Evolutionary conservation across 2,113 vertebrate genomes (phyloP), one percentile per base, ranked within the genome.

Genomic region (Notothenia rossii): DNA sequence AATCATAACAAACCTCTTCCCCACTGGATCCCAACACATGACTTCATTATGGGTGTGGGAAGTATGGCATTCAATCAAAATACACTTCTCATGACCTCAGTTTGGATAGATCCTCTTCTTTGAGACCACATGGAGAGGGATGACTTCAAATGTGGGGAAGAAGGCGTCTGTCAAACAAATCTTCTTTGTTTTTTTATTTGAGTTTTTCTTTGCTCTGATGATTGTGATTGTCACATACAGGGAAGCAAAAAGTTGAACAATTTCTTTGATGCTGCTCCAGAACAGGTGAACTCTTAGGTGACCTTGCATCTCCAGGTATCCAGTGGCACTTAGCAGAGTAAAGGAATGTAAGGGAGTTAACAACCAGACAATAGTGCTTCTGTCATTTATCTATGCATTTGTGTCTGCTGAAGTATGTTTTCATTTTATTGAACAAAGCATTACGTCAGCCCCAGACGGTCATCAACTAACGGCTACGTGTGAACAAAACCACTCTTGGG

Each of bases 1-100:
- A 92, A 89, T 83, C 84, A 89, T 82, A 93, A 90, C 84, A 91
- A 91, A 76, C 79, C 81, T 89, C 89, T 83, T 90, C 76, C 84
- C 83, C 64, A 63, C 84, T 77, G 86, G 79, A 85, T 89, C 86
- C 85, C 78, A 83, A 81, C 85, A 90, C 83, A 93, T 94, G 83
- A 92, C 90, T 81, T 94, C 91, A 94, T 83, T 77, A 62, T 86
- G 91, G 93, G 92, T 89, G 92, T 91, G 91, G 92, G 74, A 88
- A 89, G 77, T 62, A 82, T 91, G 82, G 89, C 76, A 63, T 86
- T 86, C 79, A 78, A 88, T 92, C 88, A 88, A 93, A 91, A 91
- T 85, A 92, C 82, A 88, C 91, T 91, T 84, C 75, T 91, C 84
- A 75, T 92, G 90, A 92, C 85, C 83, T 94, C 92, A 93, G 75